Evolutionary conservation across 2,797 vertebrate genomes (phyloP), one percentile per base, ranked within the genome.

Genomic region (Phalloptychus januarius): DNA sequence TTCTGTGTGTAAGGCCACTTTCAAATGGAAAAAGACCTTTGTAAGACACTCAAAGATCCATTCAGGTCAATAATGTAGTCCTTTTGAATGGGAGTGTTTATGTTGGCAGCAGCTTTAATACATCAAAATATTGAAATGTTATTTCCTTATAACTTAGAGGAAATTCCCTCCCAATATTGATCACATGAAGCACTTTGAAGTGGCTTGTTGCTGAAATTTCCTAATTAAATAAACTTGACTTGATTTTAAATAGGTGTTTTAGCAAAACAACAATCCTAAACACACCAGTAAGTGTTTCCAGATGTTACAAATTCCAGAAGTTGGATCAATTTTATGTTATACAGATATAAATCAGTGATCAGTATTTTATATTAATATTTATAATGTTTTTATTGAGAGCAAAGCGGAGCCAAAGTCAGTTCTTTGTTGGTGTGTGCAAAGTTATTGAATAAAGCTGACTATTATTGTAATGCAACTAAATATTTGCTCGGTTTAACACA

Each of bases 1-100:
- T 36, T 50, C 61, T 25, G 3, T 76, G 5, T 76, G 74, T 0
- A 38, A 76, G 44, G 74, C 33, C 2, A 46, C 61, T 50, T 76
- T 76, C 46, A 76, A 45, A 28, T 76, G 61, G 44, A 76, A 45
- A 11, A 23, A 48, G 4, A 45, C 31, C 0, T 67, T 76, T 18
- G 61, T 76, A 25, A 80, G 77, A 1, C 79, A 83, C 71, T 75
- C 78, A 44, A 81, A 65, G 1, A 72, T 71, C 7, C 86, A 85
- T 78, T 74, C 73, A 0, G 83, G 74, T 23, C 76, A 77, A 61
- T 83, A 72, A 83, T 77, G 71, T 7, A 33, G 2, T 33, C 16
- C 15, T 18, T 33, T 5, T 31, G 56, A 61, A 16, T 16, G 25
- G 25, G 5, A 13, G n/a, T 33, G 6, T 61, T 31, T 5, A 18